Evolutionary conservation across 2,113 vertebrate species (phyloP).

Genomic region (Petaurus breviceps): DNA sequence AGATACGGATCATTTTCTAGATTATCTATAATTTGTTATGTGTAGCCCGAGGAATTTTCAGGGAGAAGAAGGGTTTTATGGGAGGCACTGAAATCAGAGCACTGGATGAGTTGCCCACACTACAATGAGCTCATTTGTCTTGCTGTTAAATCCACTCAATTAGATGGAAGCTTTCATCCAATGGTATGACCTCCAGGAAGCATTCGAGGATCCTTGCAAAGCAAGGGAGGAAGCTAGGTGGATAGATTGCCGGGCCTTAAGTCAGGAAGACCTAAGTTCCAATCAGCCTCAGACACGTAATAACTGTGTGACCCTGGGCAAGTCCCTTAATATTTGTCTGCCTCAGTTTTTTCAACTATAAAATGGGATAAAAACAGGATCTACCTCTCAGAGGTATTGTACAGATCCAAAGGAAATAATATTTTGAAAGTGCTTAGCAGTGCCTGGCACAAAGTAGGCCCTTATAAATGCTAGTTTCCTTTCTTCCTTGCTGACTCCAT

Average conservation of each 20-base stretch:
- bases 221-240: background rate
- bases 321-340: background rate
- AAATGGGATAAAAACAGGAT: background rate
- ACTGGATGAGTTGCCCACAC: conserved; percentile 33
- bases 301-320: background rate
- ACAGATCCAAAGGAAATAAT: background rate
- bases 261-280: background rate
- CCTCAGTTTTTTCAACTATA: background rate
- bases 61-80: conserved; percentile 18
- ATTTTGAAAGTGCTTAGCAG: background rate
- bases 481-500: conserved; percentile 20
- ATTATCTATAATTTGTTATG: conserved; percentile 49
- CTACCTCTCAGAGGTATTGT: background rate
- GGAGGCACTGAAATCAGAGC: conserved; percentile 36
- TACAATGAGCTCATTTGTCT: conserved; percentile 33
- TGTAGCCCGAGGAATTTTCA: conserved; percentile 35
- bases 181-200: background rate
- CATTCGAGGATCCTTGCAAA: background rate
- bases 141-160: conserved; percentile 12
- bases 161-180: conserved; percentile 25
- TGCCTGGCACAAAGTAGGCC: background rate
- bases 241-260: background rate
- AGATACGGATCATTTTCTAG: conserved; percentile 23
- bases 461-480: background rate
- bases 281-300: background rate